Conservation (phyloP, 2,888 invertebrate species). For the Alsophila aescularia region DNA sequence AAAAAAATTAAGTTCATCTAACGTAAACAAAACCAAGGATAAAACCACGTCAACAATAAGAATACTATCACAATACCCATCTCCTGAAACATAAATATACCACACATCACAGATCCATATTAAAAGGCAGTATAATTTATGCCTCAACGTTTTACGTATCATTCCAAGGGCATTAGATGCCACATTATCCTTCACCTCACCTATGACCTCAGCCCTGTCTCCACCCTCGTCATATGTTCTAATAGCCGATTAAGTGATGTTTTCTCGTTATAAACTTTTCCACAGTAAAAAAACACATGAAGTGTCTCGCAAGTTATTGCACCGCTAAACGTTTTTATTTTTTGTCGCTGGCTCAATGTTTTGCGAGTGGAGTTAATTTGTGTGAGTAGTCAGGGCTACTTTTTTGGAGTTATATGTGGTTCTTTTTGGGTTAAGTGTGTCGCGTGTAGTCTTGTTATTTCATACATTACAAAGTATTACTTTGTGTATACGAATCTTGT, state of each 20-base stretch:
- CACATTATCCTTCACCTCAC: constrained; percentile 23
- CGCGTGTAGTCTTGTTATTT: too few species aligned
- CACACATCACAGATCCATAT: constrained; percentile 25
- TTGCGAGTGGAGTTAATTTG: constrained; percentile 22
- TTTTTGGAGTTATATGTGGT: background rate
- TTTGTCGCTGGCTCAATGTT: constrained; percentile 15
- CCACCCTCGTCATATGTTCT: constrained; percentile 57
- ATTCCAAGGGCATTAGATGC: constrained; percentile 32
- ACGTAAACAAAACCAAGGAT: background rate
- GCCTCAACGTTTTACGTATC: constrained; percentile 16
- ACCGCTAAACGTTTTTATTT: too few species aligned
- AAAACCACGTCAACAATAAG: too few species aligned
- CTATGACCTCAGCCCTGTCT: constrained; percentile 42
- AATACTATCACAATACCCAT: constrained; percentile 3
- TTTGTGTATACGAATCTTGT: too few species aligned
- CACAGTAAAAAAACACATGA: constrained; percentile 53
- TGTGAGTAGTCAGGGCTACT: constrained; percentile 12
- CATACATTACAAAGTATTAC: too few species aligned
- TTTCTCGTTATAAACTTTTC: constrained; percentile 57
- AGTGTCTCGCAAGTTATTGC: too few species aligned
- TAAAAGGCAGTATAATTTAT: constrained; percentile 22
- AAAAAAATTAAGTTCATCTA: too few species aligned
- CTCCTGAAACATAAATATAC: constrained; percentile 12
- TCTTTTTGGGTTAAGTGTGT: too few species aligned
- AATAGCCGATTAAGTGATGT: constrained; percentile 57